Conservation (phyloP, 2,797 vertebrate genomes). For the Microctenopoma lineatum region DNA sequence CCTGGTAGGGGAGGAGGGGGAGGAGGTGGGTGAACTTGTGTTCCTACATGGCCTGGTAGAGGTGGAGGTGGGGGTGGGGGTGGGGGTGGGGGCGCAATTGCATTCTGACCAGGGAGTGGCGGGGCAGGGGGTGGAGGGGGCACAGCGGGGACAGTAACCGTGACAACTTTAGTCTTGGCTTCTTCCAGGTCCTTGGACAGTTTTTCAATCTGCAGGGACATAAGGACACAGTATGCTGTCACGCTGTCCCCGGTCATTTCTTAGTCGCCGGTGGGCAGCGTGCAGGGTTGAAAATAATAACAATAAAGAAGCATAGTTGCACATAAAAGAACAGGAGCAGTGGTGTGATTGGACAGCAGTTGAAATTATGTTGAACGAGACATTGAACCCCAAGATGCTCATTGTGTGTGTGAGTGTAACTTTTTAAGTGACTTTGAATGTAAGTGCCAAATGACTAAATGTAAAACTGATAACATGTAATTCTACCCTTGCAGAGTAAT, state of each 20-base stretch:
- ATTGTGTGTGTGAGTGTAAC: no score
- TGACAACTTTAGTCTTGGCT: slow-evolving; percentile 82
- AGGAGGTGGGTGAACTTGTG: slow-evolving; percentile 40
- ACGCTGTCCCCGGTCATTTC: not conserved
- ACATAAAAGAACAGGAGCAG: no score
- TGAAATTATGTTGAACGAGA: no score
- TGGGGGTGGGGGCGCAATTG: slow-evolving; percentile 44
- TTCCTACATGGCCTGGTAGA: slow-evolving; percentile 39
- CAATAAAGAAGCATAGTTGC: no score
- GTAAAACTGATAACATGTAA: not conserved
- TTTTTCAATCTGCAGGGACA: slow-evolving; percentile 79
- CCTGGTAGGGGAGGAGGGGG: slow-evolving; percentile 64
- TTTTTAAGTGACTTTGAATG: no score
- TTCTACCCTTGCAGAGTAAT: not conserved
- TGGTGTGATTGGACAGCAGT: no score
- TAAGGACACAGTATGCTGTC: not conserved
- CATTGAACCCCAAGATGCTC: no score
- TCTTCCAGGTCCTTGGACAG: slow-evolving; percentile 88
- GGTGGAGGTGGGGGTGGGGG: slow-evolving; percentile 66
- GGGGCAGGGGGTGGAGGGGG: slow-evolving; percentile 60
- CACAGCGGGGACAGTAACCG: slow-evolving; percentile 70
- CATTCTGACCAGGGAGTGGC: slow-evolving; percentile 60
- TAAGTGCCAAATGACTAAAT: no score
- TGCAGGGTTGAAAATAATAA: no score
- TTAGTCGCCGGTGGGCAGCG: no score